phyloP scores from a whole-genome alignment of 2,113 vertebrate genomes.

The Reinhardtius hippoglossoides region DNA sequence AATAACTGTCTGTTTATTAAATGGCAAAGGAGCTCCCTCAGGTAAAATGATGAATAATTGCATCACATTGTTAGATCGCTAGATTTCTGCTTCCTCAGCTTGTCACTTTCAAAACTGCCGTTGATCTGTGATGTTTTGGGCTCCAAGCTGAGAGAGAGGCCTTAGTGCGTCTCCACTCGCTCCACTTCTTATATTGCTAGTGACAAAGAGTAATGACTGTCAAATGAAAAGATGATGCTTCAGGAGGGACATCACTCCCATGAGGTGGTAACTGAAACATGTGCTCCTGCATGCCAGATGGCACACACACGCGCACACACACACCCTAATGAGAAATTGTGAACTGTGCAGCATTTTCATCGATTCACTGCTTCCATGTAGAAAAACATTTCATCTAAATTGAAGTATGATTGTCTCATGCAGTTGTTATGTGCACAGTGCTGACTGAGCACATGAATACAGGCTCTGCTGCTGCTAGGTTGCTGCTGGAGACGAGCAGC shows the following conservation, averaged over 20 bases:
- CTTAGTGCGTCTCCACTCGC: background rate
- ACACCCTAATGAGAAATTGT: constrained; percentile 9
- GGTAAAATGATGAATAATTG: constrained; percentile 56
- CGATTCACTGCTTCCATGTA: constrained; percentile 28
- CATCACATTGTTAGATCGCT: constrained; percentile 11
- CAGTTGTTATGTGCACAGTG: background rate
- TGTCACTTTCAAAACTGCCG: constrained; percentile 27
- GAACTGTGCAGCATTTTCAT: constrained; percentile 24
- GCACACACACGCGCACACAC: constrained; percentile 4
- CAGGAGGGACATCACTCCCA: background rate
- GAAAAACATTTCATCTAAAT: constrained; percentile 54
- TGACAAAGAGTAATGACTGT: constrained; percentile 55
- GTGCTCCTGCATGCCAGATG: background rate
- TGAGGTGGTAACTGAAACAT: constrained; percentile 18
- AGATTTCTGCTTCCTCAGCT: constrained; percentile 50
- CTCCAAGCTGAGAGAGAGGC: background rate
- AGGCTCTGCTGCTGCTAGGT: background rate
- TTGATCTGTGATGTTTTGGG: constrained; percentile 30
- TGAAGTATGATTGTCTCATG: constrained; percentile 35
- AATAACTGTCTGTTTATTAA: constrained; percentile 46
- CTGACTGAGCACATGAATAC: constrained; percentile 41
- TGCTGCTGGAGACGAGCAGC: constrained; percentile 3
- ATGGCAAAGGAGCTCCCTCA: constrained; percentile 39
- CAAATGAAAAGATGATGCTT: constrained; percentile 41
- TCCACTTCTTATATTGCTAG: background rate